These are phyloP conservation scores for Agrochola lota DNA, from an alignment of 2,888 invertebrate species.

Conservation along the genomic window DNA sequence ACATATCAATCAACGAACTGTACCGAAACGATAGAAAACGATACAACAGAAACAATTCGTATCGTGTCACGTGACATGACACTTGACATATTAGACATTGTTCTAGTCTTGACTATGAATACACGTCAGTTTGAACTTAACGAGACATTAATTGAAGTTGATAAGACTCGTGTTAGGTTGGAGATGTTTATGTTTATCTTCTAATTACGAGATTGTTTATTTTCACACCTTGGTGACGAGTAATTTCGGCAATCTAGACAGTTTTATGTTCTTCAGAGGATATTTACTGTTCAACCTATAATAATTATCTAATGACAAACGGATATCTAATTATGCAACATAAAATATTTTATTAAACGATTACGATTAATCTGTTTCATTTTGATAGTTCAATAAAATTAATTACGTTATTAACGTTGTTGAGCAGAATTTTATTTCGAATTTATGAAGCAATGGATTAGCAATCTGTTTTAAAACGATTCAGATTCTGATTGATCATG, in stretches of 20 bases:
- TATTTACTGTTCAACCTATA: background rate
- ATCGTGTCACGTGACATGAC: constrained; percentile 16
- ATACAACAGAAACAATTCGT: background rate
- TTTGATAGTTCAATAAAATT: no score
- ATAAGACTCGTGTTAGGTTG: constrained; percentile 11
- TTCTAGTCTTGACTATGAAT: constrained; percentile 11
- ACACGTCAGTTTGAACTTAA: constrained; percentile 9
- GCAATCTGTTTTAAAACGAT: no score
- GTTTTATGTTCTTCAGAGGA: no score
- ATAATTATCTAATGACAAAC: no score
- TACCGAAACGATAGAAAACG: background rate
- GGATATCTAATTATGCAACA: no score
- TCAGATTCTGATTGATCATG: no score
- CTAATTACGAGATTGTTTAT: background rate
- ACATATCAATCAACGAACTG: constrained; percentile 31
- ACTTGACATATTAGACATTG: constrained; percentile 12
- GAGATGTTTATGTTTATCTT: background rate
- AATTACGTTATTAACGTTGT: no score
- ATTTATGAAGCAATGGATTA: no score
- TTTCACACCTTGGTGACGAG: no score
- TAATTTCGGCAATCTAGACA: background rate
- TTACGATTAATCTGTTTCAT: no score
- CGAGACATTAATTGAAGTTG: constrained; percentile 25
- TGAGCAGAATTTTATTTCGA: no score
- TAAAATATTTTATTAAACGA: no score